These are phyloP conservation scores for Salminus brasiliensis DNA, from an alignment of 2,113 vertebrate genomes.

Conservation along the genomic window DNA sequence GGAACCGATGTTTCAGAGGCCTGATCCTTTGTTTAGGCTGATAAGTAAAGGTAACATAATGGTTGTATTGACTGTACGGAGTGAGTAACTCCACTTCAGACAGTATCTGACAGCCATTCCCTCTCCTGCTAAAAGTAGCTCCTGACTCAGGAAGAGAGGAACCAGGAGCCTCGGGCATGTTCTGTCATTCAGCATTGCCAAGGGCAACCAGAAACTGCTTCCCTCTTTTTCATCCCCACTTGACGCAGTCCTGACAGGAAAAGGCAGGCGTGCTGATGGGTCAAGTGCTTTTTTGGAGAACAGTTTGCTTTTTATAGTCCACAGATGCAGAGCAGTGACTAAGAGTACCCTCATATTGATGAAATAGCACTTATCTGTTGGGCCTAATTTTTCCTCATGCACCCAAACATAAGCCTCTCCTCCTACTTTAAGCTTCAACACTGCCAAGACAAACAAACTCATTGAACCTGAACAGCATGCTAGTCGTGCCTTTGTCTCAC, in stretches of 20 bases:
- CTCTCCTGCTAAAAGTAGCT: slow-evolving; percentile 1
- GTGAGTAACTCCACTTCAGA: slow-evolving; percentile 24
- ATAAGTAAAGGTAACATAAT: background rate
- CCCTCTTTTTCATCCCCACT: background rate
- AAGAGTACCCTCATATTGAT: background rate
- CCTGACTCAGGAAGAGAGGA: slow-evolving; percentile 24
- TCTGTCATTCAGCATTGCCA: background rate
- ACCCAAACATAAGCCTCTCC: background rate
- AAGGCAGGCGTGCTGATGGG: background rate
- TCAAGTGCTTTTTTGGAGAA: background rate
- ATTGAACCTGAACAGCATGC: slow-evolving; percentile 19
- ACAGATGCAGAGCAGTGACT: background rate
- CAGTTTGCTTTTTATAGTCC: background rate
- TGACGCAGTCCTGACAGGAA: background rate
- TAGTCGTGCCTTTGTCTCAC: slow-evolving; percentile 15
- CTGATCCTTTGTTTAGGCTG: background rate
- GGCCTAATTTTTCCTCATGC: background rate
- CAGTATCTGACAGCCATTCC: slow-evolving; percentile 1
- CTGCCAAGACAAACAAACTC: slow-evolving; percentile 34
- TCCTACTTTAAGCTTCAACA: background rate
- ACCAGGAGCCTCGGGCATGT: background rate
- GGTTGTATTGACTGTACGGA: slow-evolving; percentile 8
- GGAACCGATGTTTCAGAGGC: background rate
- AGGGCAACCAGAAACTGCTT: background rate
- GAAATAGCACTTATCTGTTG: slow-evolving; percentile 5